Conservation (phyloP, 2,797 vertebrate species). For the Nannoperca obscura region DNA sequence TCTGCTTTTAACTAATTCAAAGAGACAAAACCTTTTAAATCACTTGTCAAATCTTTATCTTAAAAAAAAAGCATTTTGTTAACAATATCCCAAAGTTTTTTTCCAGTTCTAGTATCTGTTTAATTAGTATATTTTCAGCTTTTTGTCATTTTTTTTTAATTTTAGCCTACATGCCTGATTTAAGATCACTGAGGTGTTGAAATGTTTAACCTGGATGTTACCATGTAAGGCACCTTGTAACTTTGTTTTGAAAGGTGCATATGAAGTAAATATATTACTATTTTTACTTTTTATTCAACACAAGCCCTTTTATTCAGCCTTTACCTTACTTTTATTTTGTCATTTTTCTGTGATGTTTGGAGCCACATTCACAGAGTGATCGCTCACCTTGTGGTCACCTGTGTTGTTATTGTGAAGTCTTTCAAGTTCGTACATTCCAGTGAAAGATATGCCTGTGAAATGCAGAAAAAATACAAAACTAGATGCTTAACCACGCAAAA, state of each 20-base stretch:
- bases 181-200: background rate
- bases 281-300: background rate
- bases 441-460: slow-evolving; percentile 87
- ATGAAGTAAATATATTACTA: background rate
- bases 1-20: background rate
- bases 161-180: background rate
- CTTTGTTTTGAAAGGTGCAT: background rate
- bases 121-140: background rate
- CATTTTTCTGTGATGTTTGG: background rate
- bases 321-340: background rate
- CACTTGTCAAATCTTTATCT: no score
- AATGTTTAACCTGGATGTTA: background rate
- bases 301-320: background rate
- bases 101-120: background rate
- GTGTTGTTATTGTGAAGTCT: slow-evolving; percentile 76
- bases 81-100: background rate
- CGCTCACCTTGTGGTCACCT: slow-evolving; percentile 89
- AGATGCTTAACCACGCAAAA: background rate
- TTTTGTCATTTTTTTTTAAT: background rate
- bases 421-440: slow-evolving; percentile 86
- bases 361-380: background rate
- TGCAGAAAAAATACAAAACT: background rate
- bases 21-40: background rate
- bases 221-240: background rate
- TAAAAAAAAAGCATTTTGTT: background rate